Evolutionary conservation across 2,797 vertebrate genomes (phyloP), one percentile per base, ranked within the genome.

Genomic region (Smutsia temminckii): DNA sequence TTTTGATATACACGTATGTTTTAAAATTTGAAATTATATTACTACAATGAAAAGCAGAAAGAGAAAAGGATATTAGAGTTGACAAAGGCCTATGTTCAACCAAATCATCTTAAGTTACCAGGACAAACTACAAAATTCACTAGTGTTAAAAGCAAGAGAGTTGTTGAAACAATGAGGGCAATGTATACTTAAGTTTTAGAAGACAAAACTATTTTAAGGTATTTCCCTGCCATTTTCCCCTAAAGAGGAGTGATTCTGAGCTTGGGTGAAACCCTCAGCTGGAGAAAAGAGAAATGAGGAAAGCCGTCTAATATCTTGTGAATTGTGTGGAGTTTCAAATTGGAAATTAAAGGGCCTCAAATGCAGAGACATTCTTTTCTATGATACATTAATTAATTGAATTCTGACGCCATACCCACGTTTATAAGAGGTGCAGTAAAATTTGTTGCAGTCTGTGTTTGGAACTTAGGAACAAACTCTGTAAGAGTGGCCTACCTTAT

Each of bases 51-150:
- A 85, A 32, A 79, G 37, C 55, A 51, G 63, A 46, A n/a, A 61
- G 51, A 68, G 46, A 55, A 53, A 81, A 51, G n/a, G 25, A 2
- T 12, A 5, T 49, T 13, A 27, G 32, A 37, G 16, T 17, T 17
- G 40, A 27, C n/a, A 32, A 10, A 17, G 16, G 51, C 8, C 37
- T 4, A 1, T 0, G 1, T 75, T 13, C n/a, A 9, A 4, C 8
- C 3, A 1, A 1, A 40, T 34, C 18, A n/a, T 37, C 37, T 16
- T 16, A 64, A 53, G 63, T 27, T 40, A 57, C 59, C 37, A 5
- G 4, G 88, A 37, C 9, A 18, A 51, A 46, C 79, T 55, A 37
- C 34, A 46, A n/a, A 71, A 34, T 55, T 5, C 32, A 3, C 17
- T 46, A 11, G 7, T 21, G 34, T 72, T 42, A 25, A 46, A 77